These are phyloP conservation scores for Gallinago stenura DNA, from an alignment of 2,797 vertebrate genomes.

Conservation along the genomic window DNA sequence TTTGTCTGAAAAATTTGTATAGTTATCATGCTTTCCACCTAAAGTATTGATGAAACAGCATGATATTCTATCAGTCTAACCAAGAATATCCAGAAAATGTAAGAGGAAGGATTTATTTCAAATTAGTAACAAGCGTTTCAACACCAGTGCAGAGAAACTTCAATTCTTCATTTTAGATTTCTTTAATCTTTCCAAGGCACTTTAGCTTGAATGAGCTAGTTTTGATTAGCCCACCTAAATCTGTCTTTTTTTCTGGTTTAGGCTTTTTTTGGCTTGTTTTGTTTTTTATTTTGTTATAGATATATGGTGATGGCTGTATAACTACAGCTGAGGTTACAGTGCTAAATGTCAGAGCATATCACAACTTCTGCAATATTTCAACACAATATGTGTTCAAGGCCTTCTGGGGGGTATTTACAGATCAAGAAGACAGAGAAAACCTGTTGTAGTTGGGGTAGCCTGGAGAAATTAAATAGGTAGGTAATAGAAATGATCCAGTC, in stretches of 20 bases:
- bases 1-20: neutral
- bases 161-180: neutral
- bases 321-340: neutral
- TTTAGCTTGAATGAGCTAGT: neutral
- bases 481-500: neutral
- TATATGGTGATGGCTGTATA: neutral
- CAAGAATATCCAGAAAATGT: neutral
- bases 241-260: fast-evolving
- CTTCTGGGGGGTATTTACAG: neutral
- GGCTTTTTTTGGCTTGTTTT: fast-evolving
- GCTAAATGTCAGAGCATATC: neutral
- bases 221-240: neutral
- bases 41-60: neutral
- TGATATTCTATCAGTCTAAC: neutral
- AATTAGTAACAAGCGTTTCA: neutral
- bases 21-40: neutral
- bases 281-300: neutral
- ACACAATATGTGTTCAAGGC: neutral
- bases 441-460: neutral
- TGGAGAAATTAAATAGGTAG: neutral
- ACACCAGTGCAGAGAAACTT: neutral
- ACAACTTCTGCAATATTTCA: neutral
- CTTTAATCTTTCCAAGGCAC: neutral
- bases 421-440: neutral
- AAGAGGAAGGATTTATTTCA: neutral